A percentile compares a stretch with the other conserved stretches of the same genome.
phyloP scores from a whole-genome alignment of 2,797 vertebrate genomes.

The Chromobotia macracanthus region DNA sequence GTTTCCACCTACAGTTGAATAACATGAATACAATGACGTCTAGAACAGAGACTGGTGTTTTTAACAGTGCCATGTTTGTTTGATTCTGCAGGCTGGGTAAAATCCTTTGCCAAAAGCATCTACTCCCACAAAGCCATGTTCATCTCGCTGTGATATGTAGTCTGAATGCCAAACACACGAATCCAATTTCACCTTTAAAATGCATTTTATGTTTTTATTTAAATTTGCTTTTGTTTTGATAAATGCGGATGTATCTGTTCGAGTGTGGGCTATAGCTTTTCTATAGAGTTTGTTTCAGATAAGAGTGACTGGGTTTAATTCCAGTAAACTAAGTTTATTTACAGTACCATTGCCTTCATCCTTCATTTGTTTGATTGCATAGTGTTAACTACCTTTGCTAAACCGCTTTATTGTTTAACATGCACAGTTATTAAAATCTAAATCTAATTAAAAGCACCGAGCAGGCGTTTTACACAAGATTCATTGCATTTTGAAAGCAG shows the following conservation, averaged over 20 bases:
- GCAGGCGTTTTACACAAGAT: slow-evolving; percentile 77
- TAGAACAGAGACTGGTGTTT: no score
- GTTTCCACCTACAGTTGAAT: slow-evolving; percentile 23
- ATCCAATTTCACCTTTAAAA: slow-evolving; percentile 33
- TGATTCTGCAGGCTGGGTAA: slow-evolving; percentile 32
- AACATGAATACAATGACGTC: no score
- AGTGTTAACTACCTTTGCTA: slow-evolving; percentile 71
- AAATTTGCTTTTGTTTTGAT: neutral
- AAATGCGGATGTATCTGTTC: neutral
- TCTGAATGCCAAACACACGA: slow-evolving; percentile 25
- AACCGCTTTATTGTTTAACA: slow-evolving; percentile 78
- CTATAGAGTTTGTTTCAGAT: slow-evolving; percentile 30
- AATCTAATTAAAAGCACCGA: slow-evolving; percentile 76
- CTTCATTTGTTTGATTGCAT: no score
- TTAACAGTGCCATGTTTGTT: neutral
- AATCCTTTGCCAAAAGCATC: slow-evolving; percentile 35
- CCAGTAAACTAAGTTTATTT: slow-evolving; percentile 60
- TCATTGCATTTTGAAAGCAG: slow-evolving; percentile 75
- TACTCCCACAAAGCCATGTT: slow-evolving; percentile 33
- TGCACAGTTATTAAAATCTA: slow-evolving; percentile 75
- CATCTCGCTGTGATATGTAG: neutral
- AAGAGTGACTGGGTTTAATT: slow-evolving; percentile 37
- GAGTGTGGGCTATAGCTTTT: slow-evolving; percentile 20
- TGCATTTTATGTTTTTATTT: slow-evolving; percentile 10
- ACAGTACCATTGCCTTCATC: slow-evolving; percentile 54